Evolutionary conservation across 2,888 invertebrate genomes (phyloP).

Genomic region (Cerceris rybyensis): DNA sequence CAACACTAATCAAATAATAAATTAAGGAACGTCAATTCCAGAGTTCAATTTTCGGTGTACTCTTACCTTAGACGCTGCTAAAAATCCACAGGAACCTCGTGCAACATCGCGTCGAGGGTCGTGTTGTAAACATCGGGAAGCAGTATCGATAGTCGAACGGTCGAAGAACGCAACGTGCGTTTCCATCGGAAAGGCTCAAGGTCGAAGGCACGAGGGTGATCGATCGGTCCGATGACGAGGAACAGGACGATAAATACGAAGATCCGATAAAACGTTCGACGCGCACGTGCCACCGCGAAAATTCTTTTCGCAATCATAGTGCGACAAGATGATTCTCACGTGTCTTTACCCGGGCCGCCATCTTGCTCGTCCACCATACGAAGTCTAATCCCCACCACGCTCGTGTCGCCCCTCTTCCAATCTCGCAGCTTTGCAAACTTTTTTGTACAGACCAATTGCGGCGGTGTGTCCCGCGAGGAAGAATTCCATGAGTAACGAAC

Average conservation of each 20-base stretch:
- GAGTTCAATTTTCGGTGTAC: no score
- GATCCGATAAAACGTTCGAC: not conserved
- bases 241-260: not conserved
- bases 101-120: not conserved
- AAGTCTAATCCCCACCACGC: slow-evolving; percentile 53
- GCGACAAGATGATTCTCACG: slow-evolving; percentile 58
- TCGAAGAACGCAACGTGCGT: slow-evolving; percentile 10
- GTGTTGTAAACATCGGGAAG: not conserved
- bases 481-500: not conserved
- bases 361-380: slow-evolving; percentile 66
- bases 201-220: not conserved
- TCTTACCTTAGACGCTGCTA: not conserved
- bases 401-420: slow-evolving; percentile 38
- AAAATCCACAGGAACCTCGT: not conserved
- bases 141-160: not conserved
- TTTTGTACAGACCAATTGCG: slow-evolving; percentile 37
- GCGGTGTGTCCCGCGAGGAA: slow-evolving; percentile 27
- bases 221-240: not conserved
- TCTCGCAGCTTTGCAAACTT: slow-evolving; percentile 38
- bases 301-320: slow-evolving; percentile 19
- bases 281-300: slow-evolving; percentile 23
- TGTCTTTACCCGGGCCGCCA: slow-evolving; percentile 61
- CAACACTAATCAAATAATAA: no score
- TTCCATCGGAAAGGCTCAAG: not conserved
- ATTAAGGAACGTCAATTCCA: no score